Evolutionary conservation across 2,888 invertebrate genomes (phyloP).

Genomic region (Laothoe populi): DNA sequence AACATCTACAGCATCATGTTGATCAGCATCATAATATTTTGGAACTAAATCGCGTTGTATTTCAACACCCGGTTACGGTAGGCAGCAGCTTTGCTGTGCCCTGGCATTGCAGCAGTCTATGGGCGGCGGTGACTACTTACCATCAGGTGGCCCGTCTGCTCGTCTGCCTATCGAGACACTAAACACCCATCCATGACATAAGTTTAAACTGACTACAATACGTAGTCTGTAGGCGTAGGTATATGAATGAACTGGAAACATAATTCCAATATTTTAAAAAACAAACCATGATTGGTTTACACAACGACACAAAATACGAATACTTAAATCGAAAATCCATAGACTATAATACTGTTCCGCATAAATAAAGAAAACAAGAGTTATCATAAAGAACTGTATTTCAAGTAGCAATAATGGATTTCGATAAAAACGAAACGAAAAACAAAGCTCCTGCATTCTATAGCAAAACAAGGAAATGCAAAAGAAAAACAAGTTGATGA

Average conservation of each 20-base stretch:
- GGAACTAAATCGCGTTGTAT: no score
- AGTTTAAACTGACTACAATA: no score
- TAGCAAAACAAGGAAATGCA: constrained; percentile 26
- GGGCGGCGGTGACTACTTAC: no score
- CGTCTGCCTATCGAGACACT: no score
- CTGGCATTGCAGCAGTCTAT: no score
- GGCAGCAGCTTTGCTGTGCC: no score
- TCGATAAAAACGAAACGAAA: constrained; percentile 1
- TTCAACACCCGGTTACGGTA: no score
- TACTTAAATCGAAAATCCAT: background rate
- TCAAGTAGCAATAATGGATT: background rate
- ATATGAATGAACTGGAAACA: background rate
- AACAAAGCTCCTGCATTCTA: background rate
- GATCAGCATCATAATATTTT: no score
- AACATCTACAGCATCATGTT: no score
- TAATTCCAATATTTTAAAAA: background rate
- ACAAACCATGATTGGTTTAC: background rate
- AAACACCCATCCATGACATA: no score
- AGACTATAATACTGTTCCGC: background rate
- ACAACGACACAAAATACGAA: background rate
- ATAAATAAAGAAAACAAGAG: constrained; percentile 13
- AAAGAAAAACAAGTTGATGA: constrained; percentile 23
- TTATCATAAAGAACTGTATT: constrained; percentile 6
- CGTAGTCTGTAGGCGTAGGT: no score
- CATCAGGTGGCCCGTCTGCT: no score